These are phyloP conservation scores for Halcyon malimbica DNA, from an alignment of 2,113 vertebrate species.

Conservation along the genomic window DNA sequence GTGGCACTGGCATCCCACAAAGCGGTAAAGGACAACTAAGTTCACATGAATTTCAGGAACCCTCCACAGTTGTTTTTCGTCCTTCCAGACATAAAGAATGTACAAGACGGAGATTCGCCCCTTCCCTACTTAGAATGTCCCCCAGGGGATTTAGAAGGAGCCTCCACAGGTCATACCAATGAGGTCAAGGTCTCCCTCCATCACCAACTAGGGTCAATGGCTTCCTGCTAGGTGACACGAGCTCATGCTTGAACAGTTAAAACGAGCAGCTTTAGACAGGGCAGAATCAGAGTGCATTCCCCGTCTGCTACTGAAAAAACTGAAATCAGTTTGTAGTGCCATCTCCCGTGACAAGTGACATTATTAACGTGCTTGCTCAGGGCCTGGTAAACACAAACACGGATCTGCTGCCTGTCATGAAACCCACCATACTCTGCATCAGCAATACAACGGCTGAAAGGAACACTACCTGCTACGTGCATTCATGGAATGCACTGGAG, in stretches of 20 bases:
- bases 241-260: neutral
- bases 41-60: slow-evolving; percentile 37
- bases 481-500: neutral
- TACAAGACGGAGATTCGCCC: neutral
- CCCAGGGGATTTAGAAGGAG: slow-evolving; percentile 54
- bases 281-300: neutral
- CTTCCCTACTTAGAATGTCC: slow-evolving; percentile 52
- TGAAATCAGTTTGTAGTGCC: neutral
- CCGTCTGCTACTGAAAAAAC: neutral
- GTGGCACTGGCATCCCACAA: neutral
- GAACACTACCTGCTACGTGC: neutral
- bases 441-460: neutral
- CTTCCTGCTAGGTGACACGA: slow-evolving; percentile 44
- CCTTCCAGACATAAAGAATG: slow-evolving; percentile 55
- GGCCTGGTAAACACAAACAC: neutral
- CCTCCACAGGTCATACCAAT: slow-evolving; percentile 1
- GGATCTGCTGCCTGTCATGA: neutral
- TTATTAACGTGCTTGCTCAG: neutral
- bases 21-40: slow-evolving; percentile 25
- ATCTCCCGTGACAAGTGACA: neutral
- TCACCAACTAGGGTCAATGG: slow-evolving; percentile 9
- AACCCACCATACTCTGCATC: neutral
- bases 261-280: neutral
- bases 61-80: neutral
- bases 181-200: slow-evolving; percentile 47